A percentile compares a stretch with the other conserved stretches of the same genome.
These are phyloP conservation scores for Trypoxylon attenuatum DNA, from an alignment of 2,888 invertebrate genomes.

Conservation along the genomic window DNA sequence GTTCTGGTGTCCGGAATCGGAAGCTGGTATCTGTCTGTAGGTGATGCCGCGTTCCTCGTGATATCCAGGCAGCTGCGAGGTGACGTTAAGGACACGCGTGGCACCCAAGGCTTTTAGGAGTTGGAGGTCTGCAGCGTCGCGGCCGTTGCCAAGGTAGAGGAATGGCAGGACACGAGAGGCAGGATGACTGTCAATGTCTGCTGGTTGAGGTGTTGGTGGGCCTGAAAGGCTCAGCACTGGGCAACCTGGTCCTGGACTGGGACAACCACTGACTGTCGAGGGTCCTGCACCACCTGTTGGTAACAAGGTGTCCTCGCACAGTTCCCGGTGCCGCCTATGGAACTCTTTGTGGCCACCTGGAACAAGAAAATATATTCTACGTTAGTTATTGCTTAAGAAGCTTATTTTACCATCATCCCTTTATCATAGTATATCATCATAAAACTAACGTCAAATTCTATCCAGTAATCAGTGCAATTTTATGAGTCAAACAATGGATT, in stretches of 20 bases:
- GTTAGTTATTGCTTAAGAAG: neutral
- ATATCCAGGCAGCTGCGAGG: conserved; percentile 84
- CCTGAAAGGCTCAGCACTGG: conserved; percentile 64
- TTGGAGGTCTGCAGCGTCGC: conserved; percentile 84
- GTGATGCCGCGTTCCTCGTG: conserved; percentile 81
- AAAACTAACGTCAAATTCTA: too few relatives aligned
- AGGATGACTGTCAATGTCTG: conserved; percentile 84
- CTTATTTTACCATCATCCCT: too few relatives aligned
- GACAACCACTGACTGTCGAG: conserved; percentile 74
- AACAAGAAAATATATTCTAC: conserved; percentile 53
- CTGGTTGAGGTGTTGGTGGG: conserved; percentile 66
- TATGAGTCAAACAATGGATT: too few relatives aligned
- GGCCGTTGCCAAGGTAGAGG: conserved; percentile 88
- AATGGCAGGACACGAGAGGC: conserved; percentile 87
- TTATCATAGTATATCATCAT: too few relatives aligned
- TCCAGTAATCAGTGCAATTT: too few relatives aligned
- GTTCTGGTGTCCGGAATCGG: conserved; percentile 89
- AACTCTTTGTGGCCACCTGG: conserved; percentile 84
- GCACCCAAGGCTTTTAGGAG: conserved; percentile 81
- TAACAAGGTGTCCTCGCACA: conserved; percentile 83
- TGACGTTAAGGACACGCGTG: conserved; percentile 88
- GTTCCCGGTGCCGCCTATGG: conserved; percentile 81
- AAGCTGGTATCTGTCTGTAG: conserved; percentile 87
- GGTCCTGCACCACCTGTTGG: conserved; percentile 64
- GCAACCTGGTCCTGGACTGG: conserved; percentile 70